Evolutionary conservation across 1,140 invertebrate species (phyloP).

Genomic region (Aricia agestis): DNA sequence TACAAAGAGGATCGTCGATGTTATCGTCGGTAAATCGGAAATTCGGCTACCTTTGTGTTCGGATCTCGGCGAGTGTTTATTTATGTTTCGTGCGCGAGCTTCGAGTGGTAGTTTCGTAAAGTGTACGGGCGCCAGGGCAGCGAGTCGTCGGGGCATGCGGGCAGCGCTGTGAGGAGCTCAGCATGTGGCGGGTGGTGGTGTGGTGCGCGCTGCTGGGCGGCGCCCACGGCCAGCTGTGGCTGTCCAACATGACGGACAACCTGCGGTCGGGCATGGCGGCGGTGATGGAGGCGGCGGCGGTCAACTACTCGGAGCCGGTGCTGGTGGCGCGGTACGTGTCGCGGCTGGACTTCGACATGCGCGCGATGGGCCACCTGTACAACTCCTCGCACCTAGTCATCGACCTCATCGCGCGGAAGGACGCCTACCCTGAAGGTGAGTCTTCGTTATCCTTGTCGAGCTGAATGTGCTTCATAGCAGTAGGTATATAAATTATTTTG

Average conservation of each 20-base stretch:
- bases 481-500: too few relatives aligned
- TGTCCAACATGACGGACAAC: constrained; percentile 43
- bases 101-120: constrained; percentile 63
- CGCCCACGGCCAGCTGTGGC: constrained; percentile 34
- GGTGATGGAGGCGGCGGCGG: constrained; percentile 53
- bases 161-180: constrained; percentile 25
- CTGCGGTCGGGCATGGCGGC: constrained; percentile 50
- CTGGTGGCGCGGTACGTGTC: constrained; percentile 77
- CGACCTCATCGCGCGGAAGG: constrained; percentile 72
- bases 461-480: not conserved
- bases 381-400: constrained; percentile 80
- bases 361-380: constrained; percentile 82
- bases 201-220: constrained; percentile 36
- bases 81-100: constrained; percentile 27
- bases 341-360: constrained; percentile 78
- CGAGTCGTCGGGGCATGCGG: constrained; percentile 33
- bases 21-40: not conserved
- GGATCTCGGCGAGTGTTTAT: constrained; percentile 25
- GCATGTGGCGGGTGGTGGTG: constrained; percentile 37
- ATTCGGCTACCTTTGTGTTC: not conserved
- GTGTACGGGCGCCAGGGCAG: constrained; percentile 20
- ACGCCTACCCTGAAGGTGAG: constrained; percentile 71
- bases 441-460: not conserved
- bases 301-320: constrained; percentile 61
- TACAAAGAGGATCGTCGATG: not conserved